Base-by-base conservation (phyloP, 2,888 invertebrate species). In the Acleris sparsana region DNA sequence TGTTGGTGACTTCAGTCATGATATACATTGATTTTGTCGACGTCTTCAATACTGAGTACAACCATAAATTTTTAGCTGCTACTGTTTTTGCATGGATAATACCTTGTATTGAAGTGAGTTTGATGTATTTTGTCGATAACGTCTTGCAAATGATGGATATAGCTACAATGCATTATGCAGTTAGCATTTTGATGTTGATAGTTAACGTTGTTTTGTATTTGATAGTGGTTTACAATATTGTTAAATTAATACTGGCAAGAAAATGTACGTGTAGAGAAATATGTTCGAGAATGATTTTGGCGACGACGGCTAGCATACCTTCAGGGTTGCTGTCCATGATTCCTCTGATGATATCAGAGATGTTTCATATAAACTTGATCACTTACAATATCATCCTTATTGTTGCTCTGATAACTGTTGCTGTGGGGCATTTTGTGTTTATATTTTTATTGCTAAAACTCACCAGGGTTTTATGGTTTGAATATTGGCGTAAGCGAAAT, bases 21-120 rank as follows among this genome's bases (percentile, higher is more conserved):
- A 3, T 62, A 2, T 53, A 62, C n/a, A 53, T 18, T n/a, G 53
- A 53, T 9, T 29, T 62, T 20, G 61, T 62, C 2, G 46, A 62
- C 33, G 53, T 17, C 18, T 62, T 46, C 46, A 53, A 53, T 11
- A 62, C 16, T 33, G 33, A 33, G 13, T 16, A 33, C 0, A 53
- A n/a, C 5, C 20, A 33, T 7, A 29, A n/a, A 20, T 62, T 48
- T 46, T 46, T 53, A 11, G 44, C 25, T 2, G 53, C 20, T 13
- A 48, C 33, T 29, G 20, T 13, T 0, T 62, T 62, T 25, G 29
- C 61, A 5, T 62, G 61, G 61, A 18, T 20, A 9, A 1, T 46
- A 5, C 61, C 61, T 33, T 48, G 46, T 18, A 6, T 62, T 9
- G 53, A 62, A 52, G n/a, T 48, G 3, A 20, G 13, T 7, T n/a